Base-by-base conservation (phyloP, 2,888 invertebrate genomes). In the Cosmorhoe ocellata region DNA sequence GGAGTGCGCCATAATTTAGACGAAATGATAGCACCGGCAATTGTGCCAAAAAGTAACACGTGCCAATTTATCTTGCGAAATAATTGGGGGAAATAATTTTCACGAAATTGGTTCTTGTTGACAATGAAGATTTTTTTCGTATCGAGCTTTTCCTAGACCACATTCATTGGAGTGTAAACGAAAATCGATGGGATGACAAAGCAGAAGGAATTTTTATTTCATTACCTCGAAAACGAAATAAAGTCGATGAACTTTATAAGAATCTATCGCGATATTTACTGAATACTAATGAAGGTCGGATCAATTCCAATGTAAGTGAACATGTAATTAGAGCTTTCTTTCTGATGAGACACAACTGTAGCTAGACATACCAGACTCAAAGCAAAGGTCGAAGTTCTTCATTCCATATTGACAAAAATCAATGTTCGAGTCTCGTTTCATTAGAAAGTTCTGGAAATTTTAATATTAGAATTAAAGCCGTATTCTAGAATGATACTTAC, bases 221-320 rank as follows among this genome's bases (percentile, higher is more conserved):
- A 11, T 27, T 42, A 36, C 31, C 45, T 37, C 27, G 26, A 34
- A 27, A 26, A 36, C 22, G 44, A 41, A 37, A 31, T 39, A 45
- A 47, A 38, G 38, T 13, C 41, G 26, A 28, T 47, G 46, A 46
- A 46, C 39, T 45, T 37, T 27, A 36, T 46, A 24, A 34, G 40
- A 33, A 40, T 50, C 36, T 45, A 53, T 51, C 51, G 49, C 32
- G 46, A 41, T 42, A 37, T 30, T 34, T 47, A n/a, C 34, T 44
- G 53, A 56, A 59, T 59, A 49, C 51, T 44, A 38, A 54, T 56
- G 43, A 56, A 49, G n/a, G 1, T 27, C 18, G 32, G 7, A 42
- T 13, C 12, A 24, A 31, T 31, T 24, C 32, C 10, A 18, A 34
- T 11, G 11, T 32, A 7, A 24, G 6, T 24, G 3, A 5, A 24